phyloP scores from a whole-genome alignment of 1,140 invertebrate species.

The Ridgeia piscesae region DNA sequence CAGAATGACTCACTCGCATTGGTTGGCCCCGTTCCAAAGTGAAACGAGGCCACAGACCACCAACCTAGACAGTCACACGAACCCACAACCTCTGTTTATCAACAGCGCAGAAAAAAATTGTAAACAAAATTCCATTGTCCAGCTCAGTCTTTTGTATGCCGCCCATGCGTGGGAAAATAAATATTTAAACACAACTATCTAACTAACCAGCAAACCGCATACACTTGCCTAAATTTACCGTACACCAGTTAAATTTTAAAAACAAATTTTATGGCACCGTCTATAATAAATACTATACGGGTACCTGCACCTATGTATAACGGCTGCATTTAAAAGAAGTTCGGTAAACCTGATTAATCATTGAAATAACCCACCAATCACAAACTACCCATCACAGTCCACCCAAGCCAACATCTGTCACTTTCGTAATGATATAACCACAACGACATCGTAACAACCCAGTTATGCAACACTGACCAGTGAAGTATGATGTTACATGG shows the following conservation, averaged over 20 bases:
- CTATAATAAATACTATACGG: too few relatives aligned
- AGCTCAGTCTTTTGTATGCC: not conserved
- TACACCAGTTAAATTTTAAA: not conserved
- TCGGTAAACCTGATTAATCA: not conserved
- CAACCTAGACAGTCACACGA: not conserved
- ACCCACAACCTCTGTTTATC: not conserved
- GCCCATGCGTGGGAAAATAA: not conserved
- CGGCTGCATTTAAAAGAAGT: too few relatives aligned
- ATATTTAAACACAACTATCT: too few relatives aligned
- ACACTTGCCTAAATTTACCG: not conserved
- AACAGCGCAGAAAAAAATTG: not conserved
- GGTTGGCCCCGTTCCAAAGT: not conserved
- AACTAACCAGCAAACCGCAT: not conserved
- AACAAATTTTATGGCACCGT: not conserved
- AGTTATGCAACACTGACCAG: not conserved
- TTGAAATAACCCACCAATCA: not conserved
- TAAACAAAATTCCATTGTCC: not conserved
- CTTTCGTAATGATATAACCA: not conserved
- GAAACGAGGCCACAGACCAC: not conserved
- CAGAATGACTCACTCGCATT: not conserved
- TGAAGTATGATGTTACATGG: not conserved
- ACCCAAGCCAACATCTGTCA: not conserved
- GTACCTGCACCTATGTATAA: too few relatives aligned
- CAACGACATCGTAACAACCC: not conserved
- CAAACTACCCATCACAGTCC: not conserved